These are phyloP conservation scores for Xyrichtys novacula DNA, from an alignment of 2,797 vertebrate genomes.

Conservation along the genomic window DNA sequence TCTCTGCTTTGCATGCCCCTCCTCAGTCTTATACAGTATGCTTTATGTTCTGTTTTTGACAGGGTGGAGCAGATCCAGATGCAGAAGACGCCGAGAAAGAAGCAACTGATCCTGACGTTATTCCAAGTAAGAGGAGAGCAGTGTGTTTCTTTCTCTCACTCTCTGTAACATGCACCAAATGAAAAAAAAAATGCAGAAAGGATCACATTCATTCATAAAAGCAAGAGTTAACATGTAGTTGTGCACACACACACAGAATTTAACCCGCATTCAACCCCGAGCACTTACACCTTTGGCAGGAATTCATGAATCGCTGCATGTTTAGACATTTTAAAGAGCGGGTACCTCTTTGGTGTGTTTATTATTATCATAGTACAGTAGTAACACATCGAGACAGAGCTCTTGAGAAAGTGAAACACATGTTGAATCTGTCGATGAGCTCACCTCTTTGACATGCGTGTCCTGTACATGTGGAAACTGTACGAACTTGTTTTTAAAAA, in stretches of 20 bases:
- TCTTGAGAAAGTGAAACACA: slow-evolving; percentile 1
- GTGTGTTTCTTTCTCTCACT: not conserved
- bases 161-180: not conserved
- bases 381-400: not conserved
- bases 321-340: not conserved
- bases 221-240: not conserved
- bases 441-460: not conserved
- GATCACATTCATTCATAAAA: not conserved
- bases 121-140: slow-evolving; percentile 40
- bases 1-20: not conserved
- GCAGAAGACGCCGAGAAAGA: not conserved
- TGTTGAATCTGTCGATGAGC: slow-evolving; percentile 4
- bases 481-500: slow-evolving; percentile 19
- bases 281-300: not conserved
- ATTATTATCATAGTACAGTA: not conserved
- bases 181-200: not conserved
- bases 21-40: not conserved
- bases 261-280: not conserved
- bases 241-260: not conserved
- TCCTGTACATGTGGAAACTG: slow-evolving; percentile 15
- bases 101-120: not conserved
- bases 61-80: slow-evolving; percentile 1
- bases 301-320: not conserved
- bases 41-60: slow-evolving; percentile 8
- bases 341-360: not conserved